phyloP scores from a whole-genome alignment of 1,140 invertebrate species.

The Lerema accius region DNA sequence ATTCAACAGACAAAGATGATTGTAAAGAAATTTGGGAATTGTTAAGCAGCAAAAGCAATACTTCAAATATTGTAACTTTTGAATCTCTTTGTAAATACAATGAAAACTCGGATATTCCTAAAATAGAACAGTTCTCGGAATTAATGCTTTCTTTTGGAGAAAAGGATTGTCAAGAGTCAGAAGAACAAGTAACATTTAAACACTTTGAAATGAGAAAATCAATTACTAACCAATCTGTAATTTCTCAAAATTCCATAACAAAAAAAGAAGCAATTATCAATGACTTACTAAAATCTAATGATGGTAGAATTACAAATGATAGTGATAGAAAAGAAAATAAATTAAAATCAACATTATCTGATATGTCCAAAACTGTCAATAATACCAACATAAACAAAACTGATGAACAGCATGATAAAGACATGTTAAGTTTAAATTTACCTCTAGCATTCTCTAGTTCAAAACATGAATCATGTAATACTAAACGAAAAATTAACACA shows the following conservation, averaged over 20 bases:
- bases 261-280: not conserved
- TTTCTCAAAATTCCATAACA: not conserved
- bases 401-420: constrained; percentile 7
- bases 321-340: not conserved
- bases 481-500: constrained; percentile 12
- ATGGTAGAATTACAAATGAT: constrained; percentile 1
- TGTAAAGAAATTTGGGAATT: constrained; percentile 48
- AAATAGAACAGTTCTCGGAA: constrained; percentile 54
- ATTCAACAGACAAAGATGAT: constrained; percentile 87
- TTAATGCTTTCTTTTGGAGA: constrained; percentile 49
- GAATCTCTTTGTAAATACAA: constrained; percentile 48
- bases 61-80: constrained; percentile 48
- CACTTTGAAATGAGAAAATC: constrained; percentile 19
- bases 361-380: not conserved
- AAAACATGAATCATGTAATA: constrained; percentile 30
- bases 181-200: constrained; percentile 14
- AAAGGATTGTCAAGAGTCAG: constrained; percentile 7
- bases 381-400: not conserved
- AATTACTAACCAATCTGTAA: not conserved
- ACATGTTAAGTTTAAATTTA: constrained; percentile 40
- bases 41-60: constrained; percentile 37
- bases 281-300: not conserved
- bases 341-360: not conserved
- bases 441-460: constrained; percentile 43
- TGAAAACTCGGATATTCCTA: constrained; percentile 29